A percentile compares a stretch with the other conserved stretches of the same genome.
Conservation (phyloP, 2,113 vertebrate species). For the Edolisoma coerulescens region DNA sequence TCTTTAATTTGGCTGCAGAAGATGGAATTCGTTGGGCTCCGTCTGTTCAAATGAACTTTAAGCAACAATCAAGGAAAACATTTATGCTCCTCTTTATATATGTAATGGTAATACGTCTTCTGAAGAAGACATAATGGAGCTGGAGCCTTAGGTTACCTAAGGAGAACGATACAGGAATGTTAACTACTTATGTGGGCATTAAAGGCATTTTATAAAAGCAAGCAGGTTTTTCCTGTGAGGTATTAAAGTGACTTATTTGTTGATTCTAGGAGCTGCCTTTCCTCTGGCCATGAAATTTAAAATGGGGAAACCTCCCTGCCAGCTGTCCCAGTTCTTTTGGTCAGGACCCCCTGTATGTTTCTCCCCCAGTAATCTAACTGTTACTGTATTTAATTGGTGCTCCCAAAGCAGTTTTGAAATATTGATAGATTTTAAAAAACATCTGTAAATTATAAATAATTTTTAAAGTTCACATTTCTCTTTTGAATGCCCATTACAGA, state of each 20-base stretch:
- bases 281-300: neutral
- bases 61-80: constrained; percentile 69
- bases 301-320: neutral
- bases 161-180: constrained; percentile 28
- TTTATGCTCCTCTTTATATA: constrained; percentile 57
- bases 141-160: constrained; percentile 20
- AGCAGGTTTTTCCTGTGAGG: constrained; percentile 1
- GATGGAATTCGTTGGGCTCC: constrained; percentile 61
- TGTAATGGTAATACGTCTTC: constrained; percentile 45
- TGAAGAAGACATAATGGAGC: constrained; percentile 39
- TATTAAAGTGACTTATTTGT: constrained; percentile 37
- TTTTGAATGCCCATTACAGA: constrained; percentile 70
- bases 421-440: constrained; percentile 71
- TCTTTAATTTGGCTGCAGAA: constrained; percentile 68
- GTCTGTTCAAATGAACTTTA: constrained; percentile 77
- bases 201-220: constrained; percentile 44
- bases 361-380: constrained; percentile 42
- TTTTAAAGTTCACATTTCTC: constrained; percentile 74
- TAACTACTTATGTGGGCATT: constrained; percentile 9
- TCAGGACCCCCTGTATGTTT: constrained; percentile 16
- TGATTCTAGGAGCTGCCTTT: constrained; percentile 24
- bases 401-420: constrained; percentile 68
- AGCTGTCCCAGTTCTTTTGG: constrained; percentile 40
- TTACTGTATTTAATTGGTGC: constrained; percentile 68
- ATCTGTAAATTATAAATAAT: constrained; percentile 77